Evolutionary conservation across 2,113 vertebrate species (phyloP), one percentile per base, ranked within the genome.

Genomic region (Glaucomys volans): DNA sequence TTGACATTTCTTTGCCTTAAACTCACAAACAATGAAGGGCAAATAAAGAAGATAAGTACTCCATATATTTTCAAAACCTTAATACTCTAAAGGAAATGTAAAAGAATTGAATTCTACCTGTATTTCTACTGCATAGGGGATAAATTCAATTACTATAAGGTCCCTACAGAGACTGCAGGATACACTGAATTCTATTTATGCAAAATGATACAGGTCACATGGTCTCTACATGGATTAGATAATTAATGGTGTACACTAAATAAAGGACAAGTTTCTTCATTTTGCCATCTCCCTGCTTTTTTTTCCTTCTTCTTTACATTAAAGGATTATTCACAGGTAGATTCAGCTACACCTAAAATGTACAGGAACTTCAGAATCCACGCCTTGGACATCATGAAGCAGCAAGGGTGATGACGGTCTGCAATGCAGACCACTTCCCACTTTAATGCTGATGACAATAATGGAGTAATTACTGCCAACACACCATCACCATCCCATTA

Each of bases 11-110:
- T 86, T 81, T 82, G 42, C 62, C 75, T 86, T 50, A 96, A 87
- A 83, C 71, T 97, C 57, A 83, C 79, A 94, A 66, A 82, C 35
- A 69, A 84, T 22, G 37, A 75, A 86, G 35, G 80, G 47, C 9
- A 92, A 94, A 80, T 75, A 69, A 92, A 88, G 18, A 87, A 66
- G 11, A 28, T 57, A 89, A 90, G 8, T 11, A 74, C 4, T 67
- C 13, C 47, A 1, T 50, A 89, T 50, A 89, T 69, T 90, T 94
- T 64, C 26, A 75, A 95, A 94, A 62, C 14, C 32, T 50, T 52
- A 88, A 81, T 47, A 72, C 11, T 72, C 66, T 44, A 90, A 95
- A 90, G 59, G 30, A 92, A 81, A 83, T 24, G 16, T 57, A 92
- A 87, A 77, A 75, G 74, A 92, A 95, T 13, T 66, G 16, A 88